A percentile compares a stretch with the other conserved stretches of the same genome.
phyloP scores from a whole-genome alignment of 2,113 vertebrate genomes.

The Asarcornis scutulata region DNA sequence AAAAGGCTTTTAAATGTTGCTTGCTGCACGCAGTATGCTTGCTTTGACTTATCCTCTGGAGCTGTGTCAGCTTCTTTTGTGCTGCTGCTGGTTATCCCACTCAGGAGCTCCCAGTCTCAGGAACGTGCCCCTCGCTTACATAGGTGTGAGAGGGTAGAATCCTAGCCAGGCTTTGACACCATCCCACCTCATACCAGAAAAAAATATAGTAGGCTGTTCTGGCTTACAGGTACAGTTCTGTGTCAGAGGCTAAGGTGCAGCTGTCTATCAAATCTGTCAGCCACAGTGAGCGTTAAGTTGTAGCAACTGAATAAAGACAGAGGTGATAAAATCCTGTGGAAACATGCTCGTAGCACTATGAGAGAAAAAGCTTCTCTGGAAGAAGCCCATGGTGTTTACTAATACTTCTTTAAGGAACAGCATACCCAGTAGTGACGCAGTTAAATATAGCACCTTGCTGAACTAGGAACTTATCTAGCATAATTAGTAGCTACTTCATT shows the following conservation, averaged over 20 bases:
- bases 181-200: accelerated
- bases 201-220: accelerated
- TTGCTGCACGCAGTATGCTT: neutral
- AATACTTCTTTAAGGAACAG: neutral
- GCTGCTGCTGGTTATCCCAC: neutral
- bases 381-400: neutral
- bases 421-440: neutral
- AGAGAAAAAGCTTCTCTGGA: neutral
- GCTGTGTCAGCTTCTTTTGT: slow-evolving; percentile 4
- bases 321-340: neutral
- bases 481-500: neutral
- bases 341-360: neutral
- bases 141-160: neutral
- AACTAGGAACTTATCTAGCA: neutral
- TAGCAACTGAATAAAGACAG: neutral
- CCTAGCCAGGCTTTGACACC: neutral
- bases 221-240: neutral
- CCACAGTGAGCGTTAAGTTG: neutral
- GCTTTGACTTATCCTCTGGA: neutral
- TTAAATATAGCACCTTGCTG: neutral
- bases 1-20: slow-evolving; percentile 33
- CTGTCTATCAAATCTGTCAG: neutral
- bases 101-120: neutral
- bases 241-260: neutral
- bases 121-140: neutral